These are phyloP conservation scores for Gallirallus australis DNA, from an alignment of 2,797 vertebrate species.

Conservation along the genomic window DNA sequence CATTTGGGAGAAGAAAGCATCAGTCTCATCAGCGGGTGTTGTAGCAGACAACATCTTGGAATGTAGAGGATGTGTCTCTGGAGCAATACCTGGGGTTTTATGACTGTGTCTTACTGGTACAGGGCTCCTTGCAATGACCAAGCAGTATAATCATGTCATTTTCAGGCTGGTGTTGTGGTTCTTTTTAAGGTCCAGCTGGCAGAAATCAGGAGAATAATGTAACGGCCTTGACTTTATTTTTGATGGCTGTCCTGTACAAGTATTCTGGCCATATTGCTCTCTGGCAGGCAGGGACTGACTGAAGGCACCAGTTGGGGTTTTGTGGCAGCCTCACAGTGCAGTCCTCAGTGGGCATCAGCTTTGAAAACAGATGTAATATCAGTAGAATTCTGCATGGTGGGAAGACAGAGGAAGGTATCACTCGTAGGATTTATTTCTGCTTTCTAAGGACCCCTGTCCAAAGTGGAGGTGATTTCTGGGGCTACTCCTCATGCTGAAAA, in stretches of 20 bases:
- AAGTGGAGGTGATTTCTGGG: background rate
- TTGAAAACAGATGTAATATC: background rate
- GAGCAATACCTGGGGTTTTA: accelerated
- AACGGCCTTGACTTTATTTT: background rate
- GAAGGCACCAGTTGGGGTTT: background rate
- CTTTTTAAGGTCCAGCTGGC: background rate
- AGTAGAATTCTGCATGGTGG: background rate
- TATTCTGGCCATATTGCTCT: background rate
- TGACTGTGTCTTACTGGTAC: accelerated
- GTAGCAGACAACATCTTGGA: background rate
- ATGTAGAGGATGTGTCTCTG: background rate
- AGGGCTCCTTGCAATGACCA: background rate
- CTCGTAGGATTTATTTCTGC: background rate
- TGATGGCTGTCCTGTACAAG: background rate
- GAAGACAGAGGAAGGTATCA: background rate
- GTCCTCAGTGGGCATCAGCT: background rate
- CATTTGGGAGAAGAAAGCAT: background rate
- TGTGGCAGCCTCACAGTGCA: background rate
- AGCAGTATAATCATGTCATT: accelerated
- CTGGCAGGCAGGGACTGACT: background rate
- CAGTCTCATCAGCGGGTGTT: accelerated
- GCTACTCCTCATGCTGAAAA: background rate
- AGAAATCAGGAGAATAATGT: background rate
- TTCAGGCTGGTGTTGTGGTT: accelerated
- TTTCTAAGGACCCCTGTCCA: background rate